These are phyloP conservation scores for Galleria mellonella DNA, from an alignment of 1,140 invertebrate genomes.

Conservation along the genomic window DNA sequence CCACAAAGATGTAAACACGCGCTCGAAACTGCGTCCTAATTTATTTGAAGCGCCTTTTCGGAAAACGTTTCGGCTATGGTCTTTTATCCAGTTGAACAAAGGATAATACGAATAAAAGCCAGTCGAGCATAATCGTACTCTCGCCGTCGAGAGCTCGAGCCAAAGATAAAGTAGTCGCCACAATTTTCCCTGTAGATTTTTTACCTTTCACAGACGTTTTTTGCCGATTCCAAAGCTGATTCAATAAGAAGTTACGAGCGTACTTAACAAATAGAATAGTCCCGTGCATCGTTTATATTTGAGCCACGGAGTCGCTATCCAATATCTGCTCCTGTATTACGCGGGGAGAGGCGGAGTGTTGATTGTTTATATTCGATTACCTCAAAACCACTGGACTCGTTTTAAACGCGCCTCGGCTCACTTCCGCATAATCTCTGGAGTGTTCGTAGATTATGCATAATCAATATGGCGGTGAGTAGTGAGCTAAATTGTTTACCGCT, in stretches of 20 bases:
- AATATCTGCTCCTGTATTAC: neutral
- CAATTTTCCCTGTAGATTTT: constrained; percentile 53
- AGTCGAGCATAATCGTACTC: constrained; percentile 61
- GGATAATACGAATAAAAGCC: constrained; percentile 60
- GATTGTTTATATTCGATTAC: constrained; percentile 31
- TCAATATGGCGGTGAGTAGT: constrained; percentile 5
- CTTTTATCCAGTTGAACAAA: constrained; percentile 47
- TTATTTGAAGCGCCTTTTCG: constrained; percentile 38
- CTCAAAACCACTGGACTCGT: constrained; percentile 13
- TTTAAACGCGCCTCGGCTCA: constrained; percentile 4
- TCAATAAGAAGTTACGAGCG: constrained; percentile 52
- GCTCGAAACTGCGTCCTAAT: constrained; percentile 37
- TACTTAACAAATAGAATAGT: constrained; percentile 25
- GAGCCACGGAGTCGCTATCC: neutral
- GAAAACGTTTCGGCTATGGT: constrained; percentile 32
- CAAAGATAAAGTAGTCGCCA: constrained; percentile 56
- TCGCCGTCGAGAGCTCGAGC: constrained; percentile 33
- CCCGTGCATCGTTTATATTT: constrained; percentile 20
- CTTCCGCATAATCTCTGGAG: constrained; percentile 5
- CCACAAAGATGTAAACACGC: constrained; percentile 35
- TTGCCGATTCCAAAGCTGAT: constrained; percentile 38
- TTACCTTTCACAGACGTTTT: constrained; percentile 32
- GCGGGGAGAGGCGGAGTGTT: constrained; percentile 1
- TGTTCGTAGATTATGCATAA: constrained; percentile 7
- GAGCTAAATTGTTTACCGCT: constrained; percentile 3